A percentile compares a stretch with the other conserved stretches of the same genome.
phyloP scores from a whole-genome alignment of 2,888 invertebrate genomes.

The Agrochola macilenta region DNA sequence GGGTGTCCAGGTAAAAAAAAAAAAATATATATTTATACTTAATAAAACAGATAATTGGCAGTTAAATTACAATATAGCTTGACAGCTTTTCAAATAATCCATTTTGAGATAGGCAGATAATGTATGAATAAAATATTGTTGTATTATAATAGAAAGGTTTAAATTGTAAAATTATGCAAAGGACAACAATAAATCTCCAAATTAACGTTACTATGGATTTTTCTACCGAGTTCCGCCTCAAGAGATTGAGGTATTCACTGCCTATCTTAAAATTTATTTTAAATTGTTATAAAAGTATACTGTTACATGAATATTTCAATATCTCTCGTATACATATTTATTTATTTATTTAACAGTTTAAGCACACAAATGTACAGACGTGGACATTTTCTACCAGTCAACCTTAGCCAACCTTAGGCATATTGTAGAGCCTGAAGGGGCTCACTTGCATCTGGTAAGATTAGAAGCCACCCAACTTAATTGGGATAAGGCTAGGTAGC shows the following conservation, averaged over 20 bases:
- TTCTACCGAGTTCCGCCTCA: background rate
- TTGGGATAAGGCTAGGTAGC: background rate
- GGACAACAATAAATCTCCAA: slow-evolving; percentile 40
- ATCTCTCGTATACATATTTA: background rate
- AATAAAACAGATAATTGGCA: slow-evolving; percentile 5
- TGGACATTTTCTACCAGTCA: too few species aligned
- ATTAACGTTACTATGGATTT: slow-evolving; percentile 12
- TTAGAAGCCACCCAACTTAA: background rate
- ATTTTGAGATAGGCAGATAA: slow-evolving; percentile 18
- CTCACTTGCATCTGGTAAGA: background rate
- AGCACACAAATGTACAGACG: too few species aligned
- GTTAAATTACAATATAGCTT: slow-evolving; percentile 22
- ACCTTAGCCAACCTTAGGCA: too few species aligned
- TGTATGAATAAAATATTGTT: slow-evolving; percentile 48
- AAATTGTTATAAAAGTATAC: background rate
- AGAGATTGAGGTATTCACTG: background rate
- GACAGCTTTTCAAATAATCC: slow-evolving; percentile 21
- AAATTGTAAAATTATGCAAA: slow-evolving; percentile 52
- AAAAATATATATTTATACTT: too few species aligned
- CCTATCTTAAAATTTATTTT: slow-evolving; percentile 8
- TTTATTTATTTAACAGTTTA: too few species aligned
- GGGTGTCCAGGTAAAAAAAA: background rate
- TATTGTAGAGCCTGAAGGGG: background rate
- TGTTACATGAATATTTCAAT: background rate
- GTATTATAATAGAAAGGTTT: slow-evolving; percentile 16